phyloP scores from a whole-genome alignment of 2,888 invertebrate genomes.

The Caenorhabditis angaria region DNA sequence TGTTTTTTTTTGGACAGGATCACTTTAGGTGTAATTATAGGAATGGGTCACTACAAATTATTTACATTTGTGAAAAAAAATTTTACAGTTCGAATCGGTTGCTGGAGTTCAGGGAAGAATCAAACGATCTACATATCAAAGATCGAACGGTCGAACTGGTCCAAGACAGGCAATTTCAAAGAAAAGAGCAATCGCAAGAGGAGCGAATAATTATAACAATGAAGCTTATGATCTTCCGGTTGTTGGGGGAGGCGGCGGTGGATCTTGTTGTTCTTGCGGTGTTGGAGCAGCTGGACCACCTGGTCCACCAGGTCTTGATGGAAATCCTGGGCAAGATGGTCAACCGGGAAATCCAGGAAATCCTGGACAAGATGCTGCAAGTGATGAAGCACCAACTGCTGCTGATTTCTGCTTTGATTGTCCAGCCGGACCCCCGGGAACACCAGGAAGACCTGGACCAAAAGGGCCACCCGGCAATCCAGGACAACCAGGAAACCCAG shows the following conservation, averaged over 20 bases:
- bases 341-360: conserved; percentile 46
- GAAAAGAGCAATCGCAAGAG: conserved; percentile 45
- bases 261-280: conserved; percentile 44
- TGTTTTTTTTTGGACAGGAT: not conserved
- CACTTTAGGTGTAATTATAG: not conserved
- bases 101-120: conserved; percentile 44
- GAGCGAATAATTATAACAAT: conserved; percentile 43
- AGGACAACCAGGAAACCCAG: conserved; percentile 46
- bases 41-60: not conserved
- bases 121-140: conserved; percentile 51
- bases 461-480: conserved; percentile 59
- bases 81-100: conserved; percentile 40
- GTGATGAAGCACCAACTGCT: conserved; percentile 43
- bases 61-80: not conserved
- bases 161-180: conserved; percentile 1
- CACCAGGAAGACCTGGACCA: conserved; percentile 47
- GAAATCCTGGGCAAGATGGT: conserved; percentile 48
- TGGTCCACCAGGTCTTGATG: conserved; percentile 45
- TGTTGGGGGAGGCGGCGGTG: conserved; percentile 28
- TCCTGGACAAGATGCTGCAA: conserved; percentile 46
- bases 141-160: conserved; percentile 38
- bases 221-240: conserved; percentile 6
- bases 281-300: conserved; percentile 47
- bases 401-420: conserved; percentile 51
- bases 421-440: conserved; percentile 52